Conservation (phyloP, 2,888 invertebrate genomes). For the Synanthedon andrenaeformis region DNA sequence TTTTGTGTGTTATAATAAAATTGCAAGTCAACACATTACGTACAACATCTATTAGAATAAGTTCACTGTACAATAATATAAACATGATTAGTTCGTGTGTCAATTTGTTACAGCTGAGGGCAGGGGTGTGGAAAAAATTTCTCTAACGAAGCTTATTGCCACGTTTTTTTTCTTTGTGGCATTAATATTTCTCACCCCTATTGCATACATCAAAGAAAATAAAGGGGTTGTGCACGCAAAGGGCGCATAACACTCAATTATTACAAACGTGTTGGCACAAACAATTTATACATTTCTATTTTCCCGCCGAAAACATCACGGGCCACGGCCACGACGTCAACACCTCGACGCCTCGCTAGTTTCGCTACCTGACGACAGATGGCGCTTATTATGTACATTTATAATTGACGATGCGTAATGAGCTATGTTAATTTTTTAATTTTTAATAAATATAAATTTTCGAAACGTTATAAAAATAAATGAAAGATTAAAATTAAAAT, state of each 20-base stretch:
- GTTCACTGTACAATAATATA: slow-evolving; percentile 51
- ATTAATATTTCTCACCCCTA: slow-evolving; percentile 64
- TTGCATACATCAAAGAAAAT: slow-evolving; percentile 65
- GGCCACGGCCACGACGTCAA: too few relatives aligned
- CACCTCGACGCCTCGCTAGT: slow-evolving; percentile 15
- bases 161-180: slow-evolving; percentile 44
- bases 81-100: slow-evolving; percentile 48
- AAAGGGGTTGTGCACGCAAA: slow-evolving; percentile 56
- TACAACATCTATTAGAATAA: slow-evolving; percentile 47
- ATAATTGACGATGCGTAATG: slow-evolving; percentile 34
- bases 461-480: too few relatives aligned
- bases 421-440: slow-evolving; percentile 18
- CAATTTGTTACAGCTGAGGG: slow-evolving; percentile 35
- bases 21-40: slow-evolving; percentile 24
- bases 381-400: slow-evolving; percentile 55
- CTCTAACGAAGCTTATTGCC: slow-evolving; percentile 59
- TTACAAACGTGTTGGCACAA: slow-evolving; percentile 63
- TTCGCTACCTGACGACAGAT: slow-evolving; percentile 55
- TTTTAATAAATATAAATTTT: too few relatives aligned
- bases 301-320: slow-evolving; percentile 8
- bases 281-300: slow-evolving; percentile 52
- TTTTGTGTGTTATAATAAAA: slow-evolving; percentile 26
- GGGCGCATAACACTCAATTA: slow-evolving; percentile 61
- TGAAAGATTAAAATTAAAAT: slow-evolving; percentile 10
- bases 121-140: slow-evolving; percentile 52